Conservation (phyloP, 37 sponge, comb jelly and placozoan genomes). For the Spongilla lacustris region DNA sequence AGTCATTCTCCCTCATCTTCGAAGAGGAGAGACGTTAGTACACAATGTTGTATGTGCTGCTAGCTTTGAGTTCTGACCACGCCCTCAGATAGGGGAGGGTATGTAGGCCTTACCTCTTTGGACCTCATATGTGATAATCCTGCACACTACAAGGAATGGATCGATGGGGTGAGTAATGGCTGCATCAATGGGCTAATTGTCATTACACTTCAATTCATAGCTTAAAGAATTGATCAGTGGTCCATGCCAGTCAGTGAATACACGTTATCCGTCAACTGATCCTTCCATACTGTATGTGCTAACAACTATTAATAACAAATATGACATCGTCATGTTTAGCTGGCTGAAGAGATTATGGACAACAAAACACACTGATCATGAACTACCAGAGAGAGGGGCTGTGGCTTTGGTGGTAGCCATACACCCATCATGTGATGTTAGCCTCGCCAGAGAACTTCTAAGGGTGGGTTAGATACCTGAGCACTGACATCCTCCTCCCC, state of each 20-base stretch:
- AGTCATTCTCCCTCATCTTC: conserved; percentile 78
- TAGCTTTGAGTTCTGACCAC: neutral
- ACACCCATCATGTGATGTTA: neutral
- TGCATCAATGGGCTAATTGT: no score
- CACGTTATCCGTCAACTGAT: conserved; percentile 49
- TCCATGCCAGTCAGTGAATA: neutral
- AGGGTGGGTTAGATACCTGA: conserved; percentile 5
- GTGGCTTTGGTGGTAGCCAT: neutral
- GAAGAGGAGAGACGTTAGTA: conserved; percentile 50
- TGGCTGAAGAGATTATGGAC: conserved; percentile 71
- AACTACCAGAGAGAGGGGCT: conserved; percentile 37
- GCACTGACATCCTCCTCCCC: neutral
- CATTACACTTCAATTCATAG: no score
- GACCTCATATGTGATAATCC: conserved; percentile 78
- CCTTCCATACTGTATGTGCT: conserved; percentile 57
- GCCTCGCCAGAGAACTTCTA: conserved; percentile 3
- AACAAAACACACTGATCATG: conserved; percentile 9
- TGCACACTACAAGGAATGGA: conserved; percentile 53
- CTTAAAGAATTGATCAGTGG: neutral
- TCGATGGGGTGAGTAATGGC: conserved; percentile 67
- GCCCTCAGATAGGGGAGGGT: conserved; percentile 27
- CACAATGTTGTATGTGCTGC: neutral
- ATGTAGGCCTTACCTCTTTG: conserved; percentile 61
- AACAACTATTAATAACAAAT: neutral
- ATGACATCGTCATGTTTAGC: neutral